Conservation (phyloP, 2,113 vertebrate genomes). For the Plotosus lineatus region DNA sequence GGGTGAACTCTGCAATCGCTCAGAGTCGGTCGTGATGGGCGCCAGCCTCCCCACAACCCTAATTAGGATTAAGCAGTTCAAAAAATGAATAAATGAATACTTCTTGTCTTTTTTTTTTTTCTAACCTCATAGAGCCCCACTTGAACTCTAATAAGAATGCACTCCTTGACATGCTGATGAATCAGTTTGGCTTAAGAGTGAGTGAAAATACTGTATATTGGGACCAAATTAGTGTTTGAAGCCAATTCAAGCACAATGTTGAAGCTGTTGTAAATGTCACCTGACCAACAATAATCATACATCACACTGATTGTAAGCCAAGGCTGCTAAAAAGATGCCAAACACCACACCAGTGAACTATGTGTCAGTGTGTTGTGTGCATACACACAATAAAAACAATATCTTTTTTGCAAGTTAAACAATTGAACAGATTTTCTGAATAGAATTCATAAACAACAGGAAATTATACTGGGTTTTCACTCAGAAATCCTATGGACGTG, state of each 20-base stretch:
- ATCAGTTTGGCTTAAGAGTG: neutral
- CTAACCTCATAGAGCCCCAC: neutral
- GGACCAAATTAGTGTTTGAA: neutral
- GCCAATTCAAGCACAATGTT: neutral
- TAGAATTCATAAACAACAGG: neutral
- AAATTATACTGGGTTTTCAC: neutral
- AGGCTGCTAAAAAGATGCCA: neutral
- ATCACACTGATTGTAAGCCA: neutral
- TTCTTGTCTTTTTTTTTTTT: neutral
- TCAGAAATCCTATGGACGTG: neutral
- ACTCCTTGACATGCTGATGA: neutral
- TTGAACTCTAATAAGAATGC: neutral
- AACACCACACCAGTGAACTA: neutral
- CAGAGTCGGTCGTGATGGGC: too few species aligned
- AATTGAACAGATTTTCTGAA: constrained; percentile 1
- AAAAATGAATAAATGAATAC: too few species aligned
- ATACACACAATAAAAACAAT: neutral
- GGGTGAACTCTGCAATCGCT: too few species aligned
- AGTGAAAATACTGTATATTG: constrained; percentile 5
- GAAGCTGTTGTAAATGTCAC: neutral
- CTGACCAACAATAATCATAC: constrained; percentile 2
- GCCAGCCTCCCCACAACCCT: too few species aligned
- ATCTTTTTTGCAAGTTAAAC: constrained; percentile 3
- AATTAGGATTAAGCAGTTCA: too few species aligned
- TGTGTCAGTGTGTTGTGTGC: neutral